These are phyloP conservation scores for Sphaeramia orbicularis DNA, from an alignment of 2,797 vertebrate genomes.

Conservation along the genomic window DNA sequence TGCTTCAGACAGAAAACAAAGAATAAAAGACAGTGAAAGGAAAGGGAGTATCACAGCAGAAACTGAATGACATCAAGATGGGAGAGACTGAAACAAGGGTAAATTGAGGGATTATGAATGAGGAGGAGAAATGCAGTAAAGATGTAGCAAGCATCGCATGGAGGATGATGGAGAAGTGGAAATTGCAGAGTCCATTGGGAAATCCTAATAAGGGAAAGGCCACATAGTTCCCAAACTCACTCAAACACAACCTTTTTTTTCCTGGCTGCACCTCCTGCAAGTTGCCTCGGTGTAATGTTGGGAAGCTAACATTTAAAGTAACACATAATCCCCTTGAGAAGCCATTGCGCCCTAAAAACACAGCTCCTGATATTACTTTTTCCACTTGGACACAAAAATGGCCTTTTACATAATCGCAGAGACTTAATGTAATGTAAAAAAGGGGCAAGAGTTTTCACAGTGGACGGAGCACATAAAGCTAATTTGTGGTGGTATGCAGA, in stretches of 20 bases:
- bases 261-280: slow-evolving; percentile 60
- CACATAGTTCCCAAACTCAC: slow-evolving; percentile 74
- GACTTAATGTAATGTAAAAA: slow-evolving; percentile 44
- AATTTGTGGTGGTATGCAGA: slow-evolving; percentile 31
- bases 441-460: slow-evolving; percentile 25
- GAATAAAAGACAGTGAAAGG: slow-evolving; percentile 3
- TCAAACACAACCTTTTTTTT: slow-evolving; percentile 48
- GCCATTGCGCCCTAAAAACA: slow-evolving; percentile 53
- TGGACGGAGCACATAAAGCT: slow-evolving; percentile 32
- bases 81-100: slow-evolving; percentile 18
- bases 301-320: slow-evolving; percentile 61
- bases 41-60: not conserved
- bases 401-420: slow-evolving; percentile 6
- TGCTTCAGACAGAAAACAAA: slow-evolving; percentile 24
- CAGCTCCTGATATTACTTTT: slow-evolving; percentile 45
- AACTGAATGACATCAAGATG: slow-evolving; percentile 27
- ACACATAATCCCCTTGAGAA: slow-evolving; percentile 64
- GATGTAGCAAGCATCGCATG: slow-evolving; percentile 40
- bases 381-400: slow-evolving; percentile 32
- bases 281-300: slow-evolving; percentile 52
- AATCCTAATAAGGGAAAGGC: slow-evolving; percentile 72
- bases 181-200: slow-evolving; percentile 57
- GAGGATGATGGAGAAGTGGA: slow-evolving; percentile 46
- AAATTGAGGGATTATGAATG: slow-evolving; percentile 1
- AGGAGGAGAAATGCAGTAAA: slow-evolving; percentile 23